These are phyloP conservation scores for Orthonyx spaldingii DNA, from an alignment of 2,113 vertebrate genomes.

Conservation along the genomic window DNA sequence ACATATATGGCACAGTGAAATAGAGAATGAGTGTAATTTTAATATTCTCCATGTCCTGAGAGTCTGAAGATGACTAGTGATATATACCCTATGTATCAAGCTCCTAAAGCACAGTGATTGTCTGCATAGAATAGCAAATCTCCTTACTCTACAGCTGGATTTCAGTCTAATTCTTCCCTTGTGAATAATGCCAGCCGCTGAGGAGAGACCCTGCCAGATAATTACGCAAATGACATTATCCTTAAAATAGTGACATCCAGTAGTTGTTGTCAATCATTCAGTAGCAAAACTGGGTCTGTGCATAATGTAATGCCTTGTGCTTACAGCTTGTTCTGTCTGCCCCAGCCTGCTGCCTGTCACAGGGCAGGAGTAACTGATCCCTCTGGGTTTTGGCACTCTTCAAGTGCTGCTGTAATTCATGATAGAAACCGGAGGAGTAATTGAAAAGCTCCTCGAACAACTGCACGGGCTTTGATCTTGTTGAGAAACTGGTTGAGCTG, in stretches of 20 bases:
- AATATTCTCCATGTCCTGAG: neutral
- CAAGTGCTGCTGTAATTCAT: neutral
- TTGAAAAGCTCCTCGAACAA: constrained; percentile 8
- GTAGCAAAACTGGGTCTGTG: neutral
- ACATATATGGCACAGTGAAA: neutral
- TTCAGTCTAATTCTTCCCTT: constrained; percentile 18
- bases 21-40: neutral
- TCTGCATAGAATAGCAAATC: neutral
- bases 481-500: neutral
- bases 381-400: neutral
- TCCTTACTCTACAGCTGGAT: neutral
- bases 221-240: neutral
- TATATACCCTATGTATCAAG: neutral
- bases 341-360: constrained; percentile 1
- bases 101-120: neutral
- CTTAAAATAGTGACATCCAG: constrained; percentile 38
- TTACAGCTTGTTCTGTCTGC: neutral
- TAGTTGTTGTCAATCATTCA: constrained; percentile 40
- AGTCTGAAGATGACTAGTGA: neutral
- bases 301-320: neutral
- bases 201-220: neutral
- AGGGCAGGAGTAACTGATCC: constrained; percentile 13
- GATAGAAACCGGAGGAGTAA: constrained; percentile 12
- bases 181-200: neutral
- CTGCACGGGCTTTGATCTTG: neutral